These are phyloP conservation scores for Dendrolimus kikuchii DNA, from an alignment of 1,140 invertebrate species.

Conservation along the genomic window DNA sequence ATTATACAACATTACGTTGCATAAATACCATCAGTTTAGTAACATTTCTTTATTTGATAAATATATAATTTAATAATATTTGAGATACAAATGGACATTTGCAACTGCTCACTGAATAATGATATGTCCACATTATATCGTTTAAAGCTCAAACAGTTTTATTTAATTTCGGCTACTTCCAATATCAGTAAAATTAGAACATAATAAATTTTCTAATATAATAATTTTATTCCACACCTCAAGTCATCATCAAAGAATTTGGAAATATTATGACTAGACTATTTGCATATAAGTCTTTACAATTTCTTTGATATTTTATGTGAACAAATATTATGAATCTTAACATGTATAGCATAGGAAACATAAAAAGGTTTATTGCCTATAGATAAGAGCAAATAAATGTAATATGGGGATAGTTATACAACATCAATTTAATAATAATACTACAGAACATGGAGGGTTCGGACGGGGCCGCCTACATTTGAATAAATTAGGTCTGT, in stretches of 20 bases:
- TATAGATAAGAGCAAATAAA: constrained; percentile 40
- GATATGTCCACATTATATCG: constrained; percentile 50
- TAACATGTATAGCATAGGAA: constrained; percentile 19
- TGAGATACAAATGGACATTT: constrained; percentile 42
- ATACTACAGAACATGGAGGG: constrained; percentile 40
- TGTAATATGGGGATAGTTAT: constrained; percentile 25
- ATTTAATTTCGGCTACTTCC: too few species aligned
- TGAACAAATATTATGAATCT: neutral
- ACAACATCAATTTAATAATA: constrained; percentile 40
- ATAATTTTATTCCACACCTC: constrained; percentile 21
- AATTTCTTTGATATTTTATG: neutral
- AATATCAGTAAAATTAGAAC: too few species aligned
- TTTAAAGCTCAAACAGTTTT: constrained; percentile 48
- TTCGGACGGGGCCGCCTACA: constrained; percentile 29
- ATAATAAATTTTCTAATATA: too few species aligned
- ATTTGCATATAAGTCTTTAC: neutral
- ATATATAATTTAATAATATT: constrained; percentile 30
- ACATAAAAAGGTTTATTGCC: constrained; percentile 19
- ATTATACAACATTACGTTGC: constrained; percentile 41
- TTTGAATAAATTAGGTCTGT: constrained; percentile 2
- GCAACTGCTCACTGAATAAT: constrained; percentile 25
- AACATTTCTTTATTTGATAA: constrained; percentile 33
- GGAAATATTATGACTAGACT: neutral
- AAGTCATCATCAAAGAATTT: constrained; percentile 7
- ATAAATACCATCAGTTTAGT: constrained; percentile 29